These are phyloP conservation scores for Notospermus geniculatus DNA, from an alignment of 1,140 invertebrate genomes.

Conservation along the genomic window DNA sequence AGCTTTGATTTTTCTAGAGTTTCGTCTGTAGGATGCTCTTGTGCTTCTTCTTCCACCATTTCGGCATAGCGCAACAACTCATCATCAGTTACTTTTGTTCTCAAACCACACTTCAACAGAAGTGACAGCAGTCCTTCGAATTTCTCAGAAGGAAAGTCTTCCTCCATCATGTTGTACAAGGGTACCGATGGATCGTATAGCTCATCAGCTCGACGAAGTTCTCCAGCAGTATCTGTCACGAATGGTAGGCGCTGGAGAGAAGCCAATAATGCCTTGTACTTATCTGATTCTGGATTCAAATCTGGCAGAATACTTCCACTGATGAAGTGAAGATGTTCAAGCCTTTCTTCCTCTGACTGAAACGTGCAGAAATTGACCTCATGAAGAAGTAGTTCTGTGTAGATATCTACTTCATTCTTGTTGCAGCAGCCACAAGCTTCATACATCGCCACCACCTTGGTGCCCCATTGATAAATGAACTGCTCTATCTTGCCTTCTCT, in stretches of 20 bases:
- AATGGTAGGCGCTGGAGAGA: conserved; percentile 11
- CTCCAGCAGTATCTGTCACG: conserved; percentile 11
- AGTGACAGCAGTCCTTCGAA: conserved; percentile 16
- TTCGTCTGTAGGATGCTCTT: conserved; percentile 2
- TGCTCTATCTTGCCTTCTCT: not conserved
- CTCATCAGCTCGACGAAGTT: conserved; percentile 1
- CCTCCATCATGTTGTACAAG: conserved; percentile 24
- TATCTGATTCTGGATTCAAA: not conserved
- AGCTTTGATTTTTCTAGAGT: no score
- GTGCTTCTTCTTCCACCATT: conserved; percentile 18
- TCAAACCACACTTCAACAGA: conserved; percentile 22
- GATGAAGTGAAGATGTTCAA: conserved; percentile 22
- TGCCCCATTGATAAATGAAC: not conserved
- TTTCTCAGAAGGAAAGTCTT: conserved; percentile 18
- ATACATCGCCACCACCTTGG: conserved; percentile 12
- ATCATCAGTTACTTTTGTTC: conserved; percentile 12
- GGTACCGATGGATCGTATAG: conserved; percentile 23
- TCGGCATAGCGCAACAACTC: conserved; percentile 23
- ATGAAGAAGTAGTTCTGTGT: conserved; percentile 8
- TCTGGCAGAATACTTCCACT: not conserved
- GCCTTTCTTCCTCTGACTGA: conserved; percentile 10
- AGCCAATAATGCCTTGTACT: conserved; percentile 9
- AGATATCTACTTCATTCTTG: conserved; percentile 4
- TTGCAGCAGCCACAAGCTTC: conserved; percentile 19
- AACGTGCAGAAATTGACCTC: conserved; percentile 12